A percentile compares a stretch with the other conserved stretches of the same genome.
These are phyloP conservation scores for Acanthosepion esculentum DNA, from an alignment of 2,888 invertebrate species.

Conservation along the genomic window DNA sequence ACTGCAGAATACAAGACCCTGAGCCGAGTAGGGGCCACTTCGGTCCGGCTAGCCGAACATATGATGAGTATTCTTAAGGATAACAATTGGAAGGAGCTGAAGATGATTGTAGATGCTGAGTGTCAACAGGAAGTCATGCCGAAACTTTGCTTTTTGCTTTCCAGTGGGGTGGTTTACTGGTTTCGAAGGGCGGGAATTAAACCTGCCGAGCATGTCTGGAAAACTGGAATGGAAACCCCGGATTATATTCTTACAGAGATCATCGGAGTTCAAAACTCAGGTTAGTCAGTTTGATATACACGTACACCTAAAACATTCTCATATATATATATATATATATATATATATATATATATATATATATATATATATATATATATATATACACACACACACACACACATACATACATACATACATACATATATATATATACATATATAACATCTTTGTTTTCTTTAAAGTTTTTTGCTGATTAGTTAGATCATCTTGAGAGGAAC, in stretches of 20 bases:
- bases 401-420: neutral
- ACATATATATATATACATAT: neutral
- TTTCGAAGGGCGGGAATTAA: neutral
- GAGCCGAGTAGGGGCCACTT: conserved; percentile 77
- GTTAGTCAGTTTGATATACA: neutral
- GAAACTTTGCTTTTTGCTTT: conserved; percentile 53
- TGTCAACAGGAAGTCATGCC: conserved; percentile 59
- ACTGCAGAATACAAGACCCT: conserved; percentile 82
- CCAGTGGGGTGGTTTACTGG: conserved; percentile 48
- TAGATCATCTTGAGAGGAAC: no score
- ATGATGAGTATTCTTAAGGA: conserved; percentile 55
- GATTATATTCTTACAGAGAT: neutral
- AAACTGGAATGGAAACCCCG: neutral
- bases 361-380: neutral
- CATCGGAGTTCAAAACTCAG: neutral
- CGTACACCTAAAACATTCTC: neutral
- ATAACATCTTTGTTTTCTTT: neutral
- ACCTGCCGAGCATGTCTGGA: neutral
- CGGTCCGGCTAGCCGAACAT: conserved; percentile 59
- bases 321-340: neutral
- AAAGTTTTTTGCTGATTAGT: no score
- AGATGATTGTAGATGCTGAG: conserved; percentile 60
- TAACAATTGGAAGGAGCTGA: conserved; percentile 59
- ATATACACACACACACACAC: neutral
- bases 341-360: neutral